phyloP scores from a whole-genome alignment of 2,888 invertebrate genomes.

The Microctonus hyperodae region DNA sequence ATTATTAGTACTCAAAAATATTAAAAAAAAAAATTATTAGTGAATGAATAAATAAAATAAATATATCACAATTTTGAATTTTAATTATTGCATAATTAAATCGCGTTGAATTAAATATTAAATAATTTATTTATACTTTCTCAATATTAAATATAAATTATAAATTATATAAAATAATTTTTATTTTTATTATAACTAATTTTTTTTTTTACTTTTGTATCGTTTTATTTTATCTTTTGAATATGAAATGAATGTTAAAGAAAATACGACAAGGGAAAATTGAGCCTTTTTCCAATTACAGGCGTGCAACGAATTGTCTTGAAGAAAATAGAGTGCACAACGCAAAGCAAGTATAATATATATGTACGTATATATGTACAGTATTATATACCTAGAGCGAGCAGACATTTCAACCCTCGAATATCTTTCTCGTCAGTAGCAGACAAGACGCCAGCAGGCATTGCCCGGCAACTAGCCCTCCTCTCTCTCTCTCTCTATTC shows the following conservation, averaged over 20 bases:
- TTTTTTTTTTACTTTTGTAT: slow-evolving; percentile 30
- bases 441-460: slow-evolving; percentile 25
- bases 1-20: too few species aligned
- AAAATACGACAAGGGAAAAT: slow-evolving; percentile 5
- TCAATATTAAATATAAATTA: too few species aligned
- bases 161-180: too few species aligned
- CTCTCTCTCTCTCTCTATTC: background rate
- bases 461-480: background rate
- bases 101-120: too few species aligned
- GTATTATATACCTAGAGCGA: background rate
- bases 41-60: too few species aligned
- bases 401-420: slow-evolving; percentile 20
- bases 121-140: too few species aligned
- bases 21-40: too few species aligned
- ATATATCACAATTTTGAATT: too few species aligned
- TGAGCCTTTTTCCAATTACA: slow-evolving; percentile 33
- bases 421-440: slow-evolving; percentile 18
- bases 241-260: slow-evolving; percentile 3
- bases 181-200: background rate
- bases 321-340: slow-evolving; percentile 9
- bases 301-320: slow-evolving; percentile 28
- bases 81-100: too few species aligned
- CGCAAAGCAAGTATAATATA: slow-evolving; percentile 18
- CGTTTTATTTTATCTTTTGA: slow-evolving; percentile 19
- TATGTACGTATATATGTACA: background rate